phyloP scores from a whole-genome alignment of 2,888 invertebrate species.

The Sminthurides aquaticus region DNA sequence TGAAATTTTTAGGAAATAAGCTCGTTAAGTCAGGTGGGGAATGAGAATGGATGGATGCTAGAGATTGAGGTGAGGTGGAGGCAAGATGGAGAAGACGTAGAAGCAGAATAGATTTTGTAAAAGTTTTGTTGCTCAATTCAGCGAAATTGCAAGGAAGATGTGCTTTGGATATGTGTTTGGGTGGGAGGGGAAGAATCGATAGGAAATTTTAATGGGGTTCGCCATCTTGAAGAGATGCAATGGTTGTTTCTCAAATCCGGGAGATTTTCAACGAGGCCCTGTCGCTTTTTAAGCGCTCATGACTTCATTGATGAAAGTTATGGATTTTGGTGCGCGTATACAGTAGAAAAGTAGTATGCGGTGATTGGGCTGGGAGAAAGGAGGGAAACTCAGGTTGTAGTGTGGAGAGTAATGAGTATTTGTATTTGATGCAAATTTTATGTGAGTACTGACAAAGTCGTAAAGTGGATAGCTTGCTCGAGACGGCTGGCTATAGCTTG shows the following conservation, averaged over 20 bases:
- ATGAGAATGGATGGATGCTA: neutral
- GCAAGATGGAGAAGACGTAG: no score
- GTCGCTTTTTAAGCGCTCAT: neutral
- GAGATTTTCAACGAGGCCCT: no score
- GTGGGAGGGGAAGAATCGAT: no score
- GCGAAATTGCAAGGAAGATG: neutral
- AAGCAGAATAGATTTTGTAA: no score
- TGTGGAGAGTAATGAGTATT: neutral
- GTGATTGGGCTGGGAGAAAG: neutral
- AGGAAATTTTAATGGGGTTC: no score
- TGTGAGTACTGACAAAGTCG: neutral
- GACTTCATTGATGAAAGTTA: neutral
- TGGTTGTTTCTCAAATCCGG: neutral
- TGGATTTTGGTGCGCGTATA: neutral
- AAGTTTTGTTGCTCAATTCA: neutral
- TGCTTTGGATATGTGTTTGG: no score
- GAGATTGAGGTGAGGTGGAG: no score
- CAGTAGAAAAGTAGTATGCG: no score
- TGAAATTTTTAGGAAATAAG: neutral
- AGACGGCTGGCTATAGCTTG: neutral
- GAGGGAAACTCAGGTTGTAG: neutral
- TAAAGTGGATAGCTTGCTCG: neutral
- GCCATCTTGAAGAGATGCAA: neutral
- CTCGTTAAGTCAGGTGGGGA: neutral
- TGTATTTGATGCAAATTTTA: neutral